These are phyloP conservation scores for Calephelis nemesis DNA, from an alignment of 1,140 invertebrate genomes.

Conservation along the genomic window DNA sequence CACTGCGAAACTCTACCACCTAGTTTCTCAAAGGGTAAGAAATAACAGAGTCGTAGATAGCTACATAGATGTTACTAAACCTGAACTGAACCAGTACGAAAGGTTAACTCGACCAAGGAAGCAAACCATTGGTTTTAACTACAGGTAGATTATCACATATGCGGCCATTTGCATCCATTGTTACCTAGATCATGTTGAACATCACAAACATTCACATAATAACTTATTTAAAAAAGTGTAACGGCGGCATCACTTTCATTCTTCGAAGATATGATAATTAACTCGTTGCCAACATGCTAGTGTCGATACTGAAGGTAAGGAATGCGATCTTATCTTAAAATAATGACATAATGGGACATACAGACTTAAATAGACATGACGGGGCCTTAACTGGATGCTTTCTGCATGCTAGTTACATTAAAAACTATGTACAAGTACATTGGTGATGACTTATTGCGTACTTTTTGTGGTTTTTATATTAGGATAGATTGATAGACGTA, in stretches of 20 bases:
- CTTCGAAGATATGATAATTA: constrained; percentile 28
- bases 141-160: no score
- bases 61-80: no score
- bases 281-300: constrained; percentile 25
- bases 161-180: background rate
- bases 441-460: background rate
- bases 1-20: no score
- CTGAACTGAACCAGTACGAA: no score
- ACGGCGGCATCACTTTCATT: constrained; percentile 22
- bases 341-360: constrained; percentile 35
- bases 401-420: constrained; percentile 31
- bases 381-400: constrained; percentile 28
- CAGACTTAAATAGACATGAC: constrained; percentile 30
- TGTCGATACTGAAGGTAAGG: constrained; percentile 20
- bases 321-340: constrained; percentile 34
- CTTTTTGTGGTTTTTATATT: no score
- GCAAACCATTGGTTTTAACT: no score
- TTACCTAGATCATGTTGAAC: background rate
- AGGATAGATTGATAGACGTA: no score
- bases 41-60: no score
- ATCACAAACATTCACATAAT: background rate
- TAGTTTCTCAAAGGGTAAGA: no score
- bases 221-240: constrained; percentile 18
- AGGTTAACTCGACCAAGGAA: no score
- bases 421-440: constrained; percentile 21